These are phyloP conservation scores for Chymomyza caudatula DNA, from an alignment of 2,888 invertebrate species.

Conservation along the genomic window DNA sequence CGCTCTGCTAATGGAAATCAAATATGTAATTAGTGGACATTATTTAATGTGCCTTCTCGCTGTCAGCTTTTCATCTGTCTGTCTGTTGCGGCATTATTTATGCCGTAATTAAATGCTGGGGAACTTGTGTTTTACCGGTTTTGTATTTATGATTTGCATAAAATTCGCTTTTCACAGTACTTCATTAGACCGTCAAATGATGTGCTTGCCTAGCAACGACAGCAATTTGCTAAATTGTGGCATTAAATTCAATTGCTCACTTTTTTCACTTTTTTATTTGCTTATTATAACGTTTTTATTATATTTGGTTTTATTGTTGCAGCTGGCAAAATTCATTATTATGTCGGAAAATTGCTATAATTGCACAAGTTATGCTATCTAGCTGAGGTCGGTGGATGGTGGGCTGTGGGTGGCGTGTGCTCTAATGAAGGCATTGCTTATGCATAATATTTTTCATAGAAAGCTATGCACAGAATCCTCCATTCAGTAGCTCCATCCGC, in stretches of 20 bases:
- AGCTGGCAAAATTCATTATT: neutral
- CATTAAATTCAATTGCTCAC: conserved; percentile 26
- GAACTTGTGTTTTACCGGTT: conserved; percentile 9
- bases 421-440: neutral
- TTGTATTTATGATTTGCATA: conserved; percentile 5
- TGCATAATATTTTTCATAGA: conserved; percentile 22
- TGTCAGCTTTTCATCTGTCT: neutral
- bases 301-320: neutral
- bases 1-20: conserved; percentile 54
- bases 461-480: neutral
- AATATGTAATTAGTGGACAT: conserved; percentile 56
- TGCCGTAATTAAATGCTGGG: conserved; percentile 51
- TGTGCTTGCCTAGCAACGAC: conserved; percentile 1
- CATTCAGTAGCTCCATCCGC: neutral
- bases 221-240: conserved; percentile 24
- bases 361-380: neutral
- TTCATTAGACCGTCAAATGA: conserved; percentile 5
- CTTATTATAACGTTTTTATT: neutral
- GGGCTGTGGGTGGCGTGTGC: conserved; percentile 10
- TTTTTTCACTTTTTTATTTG: neutral
- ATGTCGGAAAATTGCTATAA: neutral
- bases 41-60: conserved; percentile 17
- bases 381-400: neutral
- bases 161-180: neutral
- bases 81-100: conserved; percentile 40